Conservation (phyloP, 2,113 vertebrate genomes). For the Otocyon megalotis region DNA sequence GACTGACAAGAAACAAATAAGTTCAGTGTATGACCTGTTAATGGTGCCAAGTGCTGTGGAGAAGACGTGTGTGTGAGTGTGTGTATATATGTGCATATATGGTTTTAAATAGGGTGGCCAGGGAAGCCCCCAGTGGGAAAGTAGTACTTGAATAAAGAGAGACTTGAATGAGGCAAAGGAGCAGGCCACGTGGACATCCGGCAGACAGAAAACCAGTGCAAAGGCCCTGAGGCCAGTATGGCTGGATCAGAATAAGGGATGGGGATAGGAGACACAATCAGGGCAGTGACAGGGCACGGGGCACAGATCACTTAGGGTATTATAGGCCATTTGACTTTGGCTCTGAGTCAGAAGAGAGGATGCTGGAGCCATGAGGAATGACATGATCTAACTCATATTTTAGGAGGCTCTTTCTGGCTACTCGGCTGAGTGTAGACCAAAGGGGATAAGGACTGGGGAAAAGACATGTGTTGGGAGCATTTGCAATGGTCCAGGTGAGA, state of each 20-base stretch:
- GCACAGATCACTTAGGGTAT: neutral
- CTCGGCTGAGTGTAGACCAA: neutral
- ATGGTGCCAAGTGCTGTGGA: neutral
- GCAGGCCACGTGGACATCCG: neutral
- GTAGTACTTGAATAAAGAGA: neutral
- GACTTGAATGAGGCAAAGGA: neutral
- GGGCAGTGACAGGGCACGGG: neutral
- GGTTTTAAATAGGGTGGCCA: neutral
- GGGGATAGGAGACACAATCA: rapidly evolving
- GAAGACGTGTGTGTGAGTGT: neutral
- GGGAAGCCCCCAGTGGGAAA: neutral
- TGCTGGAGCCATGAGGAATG: neutral
- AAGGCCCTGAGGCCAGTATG: neutral
- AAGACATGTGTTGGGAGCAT: neutral
- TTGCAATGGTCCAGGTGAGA: neutral
- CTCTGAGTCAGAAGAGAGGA: neutral
- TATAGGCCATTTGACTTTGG: neutral
- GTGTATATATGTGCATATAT: neutral
- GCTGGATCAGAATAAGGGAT: neutral
- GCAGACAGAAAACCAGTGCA: neutral
- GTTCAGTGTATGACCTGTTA: neutral
- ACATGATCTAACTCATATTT: neutral
- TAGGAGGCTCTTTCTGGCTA: neutral
- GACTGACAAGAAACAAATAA: neutral
- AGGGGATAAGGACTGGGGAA: neutral